These are phyloP conservation scores for Leptopilina boulardi DNA, from an alignment of 1,140 invertebrate species.

Conservation along the genomic window DNA sequence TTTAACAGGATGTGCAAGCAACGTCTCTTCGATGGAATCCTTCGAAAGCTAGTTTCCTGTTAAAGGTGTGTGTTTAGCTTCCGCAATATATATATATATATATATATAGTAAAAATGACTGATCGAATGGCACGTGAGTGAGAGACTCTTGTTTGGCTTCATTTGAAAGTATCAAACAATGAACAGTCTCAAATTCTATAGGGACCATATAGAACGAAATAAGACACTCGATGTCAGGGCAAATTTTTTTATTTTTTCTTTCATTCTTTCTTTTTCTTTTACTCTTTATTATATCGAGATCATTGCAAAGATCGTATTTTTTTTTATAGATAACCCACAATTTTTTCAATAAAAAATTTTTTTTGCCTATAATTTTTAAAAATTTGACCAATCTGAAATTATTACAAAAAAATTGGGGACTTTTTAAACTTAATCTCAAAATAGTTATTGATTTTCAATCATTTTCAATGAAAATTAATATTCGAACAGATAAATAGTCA, in stretches of 20 bases:
- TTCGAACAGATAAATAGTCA: too few relatives aligned
- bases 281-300: not conserved
- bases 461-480: too few relatives aligned
- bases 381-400: too few relatives aligned
- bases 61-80: conserved; percentile 41
- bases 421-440: too few relatives aligned
- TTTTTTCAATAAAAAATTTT: too few relatives aligned
- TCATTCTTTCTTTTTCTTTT: not conserved
- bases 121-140: conserved; percentile 44
- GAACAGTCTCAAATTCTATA: not conserved
- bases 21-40: conserved; percentile 44
- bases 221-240: not conserved
- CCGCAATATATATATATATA: conserved; percentile 46
- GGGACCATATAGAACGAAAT: not conserved
- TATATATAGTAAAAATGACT: conserved; percentile 16
- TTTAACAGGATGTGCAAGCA: conserved; percentile 39
- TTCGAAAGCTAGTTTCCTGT: conserved; percentile 47
- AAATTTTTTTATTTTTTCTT: conserved; percentile 4
- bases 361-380: too few relatives aligned
- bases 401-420: too few relatives aligned
- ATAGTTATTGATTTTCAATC: too few relatives aligned
- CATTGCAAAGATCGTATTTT: conserved; percentile 14
- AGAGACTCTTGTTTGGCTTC: conserved; percentile 27
- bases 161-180: not conserved
- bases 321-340: too few relatives aligned